Percentiles rank a stretch among this genome's conserved stretches.
phyloP scores from a whole-genome alignment of 1,140 invertebrate genomes.

The Ostrea denselamellosa region DNA sequence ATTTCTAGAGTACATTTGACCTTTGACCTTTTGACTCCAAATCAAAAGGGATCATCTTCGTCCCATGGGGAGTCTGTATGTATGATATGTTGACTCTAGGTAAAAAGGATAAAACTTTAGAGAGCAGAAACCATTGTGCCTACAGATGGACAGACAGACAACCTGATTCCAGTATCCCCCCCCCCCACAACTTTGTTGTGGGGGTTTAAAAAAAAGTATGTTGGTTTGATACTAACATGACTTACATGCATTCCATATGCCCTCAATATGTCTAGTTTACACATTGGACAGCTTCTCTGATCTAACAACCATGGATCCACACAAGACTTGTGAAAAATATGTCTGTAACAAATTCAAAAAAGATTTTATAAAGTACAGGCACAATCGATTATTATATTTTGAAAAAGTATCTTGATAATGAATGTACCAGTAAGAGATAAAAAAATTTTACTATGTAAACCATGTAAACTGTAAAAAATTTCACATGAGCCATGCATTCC shows the following conservation, averaged over 20 bases:
- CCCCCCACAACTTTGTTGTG: too few relatives aligned
- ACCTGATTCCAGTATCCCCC: too few relatives aligned
- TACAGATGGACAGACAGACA: too few relatives aligned
- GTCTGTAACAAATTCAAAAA: slow-evolving; percentile 83
- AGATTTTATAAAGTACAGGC: background rate
- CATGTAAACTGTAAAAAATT: background rate
- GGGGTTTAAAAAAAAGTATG: too few relatives aligned
- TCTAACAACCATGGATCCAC: slow-evolving; percentile 97
- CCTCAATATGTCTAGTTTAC: slow-evolving; percentile 95
- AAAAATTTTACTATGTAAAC: background rate
- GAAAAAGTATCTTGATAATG: background rate
- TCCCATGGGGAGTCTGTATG: too few relatives aligned
- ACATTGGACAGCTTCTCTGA: slow-evolving; percentile 96
- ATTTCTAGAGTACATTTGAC: too few relatives aligned
- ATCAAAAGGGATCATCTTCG: too few relatives aligned
- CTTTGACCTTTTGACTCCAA: too few relatives aligned
- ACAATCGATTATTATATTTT: background rate
- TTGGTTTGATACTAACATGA: slow-evolving; percentile 59
- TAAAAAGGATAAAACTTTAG: too few relatives aligned
- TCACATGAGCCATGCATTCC: too few relatives aligned
- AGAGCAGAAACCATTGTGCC: too few relatives aligned
- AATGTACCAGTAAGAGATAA: background rate
- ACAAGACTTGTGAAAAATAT: slow-evolving; percentile 95
- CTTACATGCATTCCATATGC: slow-evolving; percentile 87
- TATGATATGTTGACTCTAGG: too few relatives aligned